A percentile compares a stretch with the other conserved stretches of the same genome.
These are phyloP conservation scores for Thecophora atra DNA, from an alignment of 2,888 invertebrate genomes.

Conservation along the genomic window DNA sequence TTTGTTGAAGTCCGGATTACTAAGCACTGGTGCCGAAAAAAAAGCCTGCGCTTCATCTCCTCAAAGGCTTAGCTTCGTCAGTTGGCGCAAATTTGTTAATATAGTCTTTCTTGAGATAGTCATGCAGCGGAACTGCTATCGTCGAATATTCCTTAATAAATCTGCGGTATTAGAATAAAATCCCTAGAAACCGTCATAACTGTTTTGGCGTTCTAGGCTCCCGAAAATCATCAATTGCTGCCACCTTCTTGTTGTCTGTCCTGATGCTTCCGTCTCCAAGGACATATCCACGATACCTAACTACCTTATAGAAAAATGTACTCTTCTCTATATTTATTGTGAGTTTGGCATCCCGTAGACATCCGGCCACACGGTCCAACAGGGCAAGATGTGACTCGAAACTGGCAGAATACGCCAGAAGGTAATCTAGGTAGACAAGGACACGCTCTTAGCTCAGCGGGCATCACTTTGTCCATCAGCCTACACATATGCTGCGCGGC, in stretches of 20 bases:
- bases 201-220: constrained; percentile 21
- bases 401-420: constrained; percentile 22
- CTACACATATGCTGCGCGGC: neutral
- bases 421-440: constrained; percentile 30
- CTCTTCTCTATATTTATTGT: constrained; percentile 15
- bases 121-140: constrained; percentile 14
- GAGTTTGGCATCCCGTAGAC: neutral
- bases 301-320: neutral
- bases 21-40: neutral
- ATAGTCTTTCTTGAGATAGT: constrained; percentile 15
- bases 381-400: constrained; percentile 34
- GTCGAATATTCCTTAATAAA: constrained; percentile 28
- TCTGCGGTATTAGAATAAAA: constrained; percentile 29
- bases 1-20: constrained; percentile 6
- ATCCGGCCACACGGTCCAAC: constrained; percentile 14
- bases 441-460: constrained; percentile 5
- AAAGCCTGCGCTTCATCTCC: constrained; percentile 11
- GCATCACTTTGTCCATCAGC: constrained; percentile 31
- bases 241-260: constrained; percentile 18
- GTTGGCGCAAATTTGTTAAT: neutral
- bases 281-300: constrained; percentile 1
- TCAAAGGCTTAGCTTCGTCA: constrained; percentile 23
- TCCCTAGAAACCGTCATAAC: constrained; percentile 28
- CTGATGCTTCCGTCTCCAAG: constrained; percentile 12
- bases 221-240: constrained; percentile 23